Base-by-base conservation (phyloP, 2,797 vertebrate genomes). In the Oceanodroma leucorhoa region DNA sequence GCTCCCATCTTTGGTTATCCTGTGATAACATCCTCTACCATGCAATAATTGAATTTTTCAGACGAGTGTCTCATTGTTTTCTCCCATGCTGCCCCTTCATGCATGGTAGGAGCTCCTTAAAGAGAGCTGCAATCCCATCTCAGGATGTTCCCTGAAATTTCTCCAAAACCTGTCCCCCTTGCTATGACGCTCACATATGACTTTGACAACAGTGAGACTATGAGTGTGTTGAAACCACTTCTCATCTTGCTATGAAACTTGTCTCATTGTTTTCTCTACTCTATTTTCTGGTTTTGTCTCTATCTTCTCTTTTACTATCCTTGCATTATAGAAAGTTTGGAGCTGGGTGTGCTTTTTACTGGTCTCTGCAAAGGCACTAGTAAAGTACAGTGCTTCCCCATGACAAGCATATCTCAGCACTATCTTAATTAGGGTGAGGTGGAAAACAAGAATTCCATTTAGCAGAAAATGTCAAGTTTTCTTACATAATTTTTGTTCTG, bases 401-500 rank as follows among this genome's bases (percentile, higher is more conserved):
- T 0, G 9, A 85, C 62, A 83, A 91, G 57, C 14, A 18, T 54
- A 93, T 83, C 60, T 91, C 79, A 85, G 36, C 36, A 60, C 60
- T 87, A 57, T 83, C 76, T 87, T 85, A 94, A 94, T 87, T 86
- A 92, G 23, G 22, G 19, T 91, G 64, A 89, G 60, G n/a, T 85
- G 45, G 71, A 85, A 95, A 95, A 95, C 71, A 89, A 83, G 84
- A 89, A 87, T 81, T 92, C 55, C 40, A 50, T 83, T 93, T 91
- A 93, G 64, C 30, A 87, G 89, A 71, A 96, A 94, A 96, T 83
- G 75, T 89, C 91, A 92, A 64, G 71, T 79, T 83, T 94, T 94
- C 67, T 43, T 62, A 77, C 13, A 36, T 66, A 85, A 89, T 89
- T 94, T 95, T 83, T 60, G 71, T 58, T 85, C 82, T 0, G 5